A percentile compares a stretch with the other conserved stretches of the same genome.
These are phyloP conservation scores for Drosophila orosa DNA, from an alignment of 1,140 invertebrate species.

Conservation along the genomic window DNA sequence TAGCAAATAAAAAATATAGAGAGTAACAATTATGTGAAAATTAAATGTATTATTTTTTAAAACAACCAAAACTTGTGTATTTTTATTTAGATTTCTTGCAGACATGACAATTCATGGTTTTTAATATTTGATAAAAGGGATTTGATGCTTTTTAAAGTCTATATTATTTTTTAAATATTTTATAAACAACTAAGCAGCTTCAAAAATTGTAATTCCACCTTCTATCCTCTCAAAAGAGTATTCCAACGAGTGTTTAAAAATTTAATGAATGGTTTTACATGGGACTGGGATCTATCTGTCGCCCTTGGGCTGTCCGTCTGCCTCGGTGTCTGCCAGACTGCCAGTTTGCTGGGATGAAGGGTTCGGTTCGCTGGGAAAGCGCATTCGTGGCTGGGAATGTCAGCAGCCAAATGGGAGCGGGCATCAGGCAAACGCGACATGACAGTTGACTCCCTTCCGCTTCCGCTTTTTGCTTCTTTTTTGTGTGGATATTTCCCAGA, in stretches of 20 bases:
- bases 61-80: too few species aligned
- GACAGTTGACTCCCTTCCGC: conserved; percentile 46
- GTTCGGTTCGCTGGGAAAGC: conserved; percentile 43
- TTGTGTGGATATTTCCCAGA: neutral
- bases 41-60: too few species aligned
- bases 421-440: conserved; percentile 62
- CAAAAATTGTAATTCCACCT: neutral
- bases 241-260: neutral
- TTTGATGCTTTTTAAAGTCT: too few species aligned
- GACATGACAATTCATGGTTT: too few species aligned
- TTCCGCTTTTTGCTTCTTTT: conserved; percentile 8
- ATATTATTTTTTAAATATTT: too few species aligned
- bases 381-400: conserved; percentile 41
- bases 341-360: conserved; percentile 27
- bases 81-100: too few species aligned
- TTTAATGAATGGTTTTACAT: neutral
- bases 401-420: conserved; percentile 36
- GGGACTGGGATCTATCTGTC: conserved; percentile 19
- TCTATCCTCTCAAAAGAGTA: neutral
- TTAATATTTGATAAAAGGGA: too few species aligned
- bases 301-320: conserved; percentile 38
- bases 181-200: too few species aligned
- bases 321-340: conserved; percentile 7
- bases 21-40: too few species aligned
- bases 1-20: too few species aligned